phyloP scores from a whole-genome alignment of 2,113 vertebrate species.

The Ovis canadensis region DNA sequence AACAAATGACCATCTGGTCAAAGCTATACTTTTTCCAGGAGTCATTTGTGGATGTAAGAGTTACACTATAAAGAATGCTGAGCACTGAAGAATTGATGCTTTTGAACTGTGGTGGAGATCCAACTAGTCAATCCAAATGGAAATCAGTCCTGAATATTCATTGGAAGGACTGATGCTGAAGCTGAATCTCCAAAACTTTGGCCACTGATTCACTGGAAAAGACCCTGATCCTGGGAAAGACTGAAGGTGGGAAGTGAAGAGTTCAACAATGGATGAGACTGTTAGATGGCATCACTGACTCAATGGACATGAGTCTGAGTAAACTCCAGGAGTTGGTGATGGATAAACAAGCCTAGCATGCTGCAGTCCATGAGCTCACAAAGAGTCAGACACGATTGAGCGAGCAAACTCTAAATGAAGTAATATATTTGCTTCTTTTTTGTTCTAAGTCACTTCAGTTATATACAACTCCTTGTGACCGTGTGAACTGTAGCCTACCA shows the following conservation, averaged over 20 bases:
- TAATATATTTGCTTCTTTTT: not conserved
- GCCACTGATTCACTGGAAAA: not conserved
- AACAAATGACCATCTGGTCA: too few relatives aligned
- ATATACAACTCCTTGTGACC: not conserved
- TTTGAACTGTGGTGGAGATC: not conserved
- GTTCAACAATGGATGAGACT: not conserved
- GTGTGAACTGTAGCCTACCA: not conserved
- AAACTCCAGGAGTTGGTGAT: not conserved
- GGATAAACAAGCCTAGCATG: not conserved
- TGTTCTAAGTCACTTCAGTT: not conserved
- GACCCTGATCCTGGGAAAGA: not conserved
- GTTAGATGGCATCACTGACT: not conserved
- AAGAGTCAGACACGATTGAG: not conserved
- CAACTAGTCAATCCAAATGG: not conserved
- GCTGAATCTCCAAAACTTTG: not conserved
- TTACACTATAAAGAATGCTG: not conserved
- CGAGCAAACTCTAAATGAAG: accelerated
- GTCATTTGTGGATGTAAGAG: not conserved
- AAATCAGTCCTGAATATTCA: not conserved
- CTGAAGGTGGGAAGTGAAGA: accelerated
- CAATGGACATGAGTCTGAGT: not conserved
- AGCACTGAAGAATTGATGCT: not conserved
- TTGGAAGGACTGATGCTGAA: not conserved
- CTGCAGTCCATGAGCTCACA: not conserved
- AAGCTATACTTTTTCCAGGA: not conserved